Conservation (phyloP, 2,797 vertebrate species). For the Brotula barbata region DNA sequence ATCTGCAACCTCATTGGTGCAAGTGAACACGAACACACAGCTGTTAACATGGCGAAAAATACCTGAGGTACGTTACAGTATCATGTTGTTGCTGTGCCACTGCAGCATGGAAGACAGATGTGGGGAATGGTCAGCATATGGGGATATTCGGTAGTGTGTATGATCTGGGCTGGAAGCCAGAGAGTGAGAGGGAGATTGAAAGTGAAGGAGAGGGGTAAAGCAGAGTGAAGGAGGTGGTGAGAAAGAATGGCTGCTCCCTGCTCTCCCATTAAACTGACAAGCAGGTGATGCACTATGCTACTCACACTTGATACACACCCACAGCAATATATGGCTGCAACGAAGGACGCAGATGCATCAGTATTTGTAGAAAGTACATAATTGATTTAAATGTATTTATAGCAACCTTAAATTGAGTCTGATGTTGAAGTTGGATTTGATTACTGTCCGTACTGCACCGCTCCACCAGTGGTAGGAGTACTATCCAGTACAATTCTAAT, state of each 20-base stretch:
- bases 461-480: too few relatives aligned
- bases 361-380: too few relatives aligned
- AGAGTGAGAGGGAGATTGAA: constrained; percentile 17
- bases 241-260: constrained; percentile 35
- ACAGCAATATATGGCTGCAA: constrained; percentile 9
- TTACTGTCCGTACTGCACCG: neutral
- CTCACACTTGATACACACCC: constrained; percentile 27
- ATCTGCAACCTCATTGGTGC: neutral
- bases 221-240: constrained; percentile 21
- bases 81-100: constrained; percentile 28
- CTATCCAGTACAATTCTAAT: too few relatives aligned
- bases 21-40: constrained; percentile 36
- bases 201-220: constrained; percentile 6
- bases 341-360: too few relatives aligned
- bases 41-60: too few relatives aligned
- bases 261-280: constrained; percentile 49
- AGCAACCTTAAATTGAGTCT: constrained; percentile 5
- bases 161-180: constrained; percentile 51
- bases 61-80: neutral
- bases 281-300: constrained; percentile 41
- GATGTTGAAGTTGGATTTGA: constrained; percentile 7
- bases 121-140: constrained; percentile 2
- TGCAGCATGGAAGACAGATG: constrained; percentile 45
- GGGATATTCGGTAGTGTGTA: constrained; percentile 25
- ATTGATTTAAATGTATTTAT: too few relatives aligned